phyloP scores from a whole-genome alignment of 2,888 invertebrate species.

The Chironomus riparius region DNA sequence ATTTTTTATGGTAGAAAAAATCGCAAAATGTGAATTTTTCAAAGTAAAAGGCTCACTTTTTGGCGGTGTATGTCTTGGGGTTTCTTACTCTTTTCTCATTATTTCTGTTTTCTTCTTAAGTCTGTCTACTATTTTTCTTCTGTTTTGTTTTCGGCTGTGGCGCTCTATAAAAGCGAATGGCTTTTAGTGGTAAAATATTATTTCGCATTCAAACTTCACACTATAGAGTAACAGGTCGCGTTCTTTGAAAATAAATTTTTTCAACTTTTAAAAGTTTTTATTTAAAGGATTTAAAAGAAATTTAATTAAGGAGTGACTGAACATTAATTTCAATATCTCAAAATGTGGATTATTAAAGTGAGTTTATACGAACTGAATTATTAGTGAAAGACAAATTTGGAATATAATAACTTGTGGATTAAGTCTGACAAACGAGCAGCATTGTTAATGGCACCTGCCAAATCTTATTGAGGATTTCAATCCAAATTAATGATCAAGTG shows the following conservation, averaged over 20 bases:
- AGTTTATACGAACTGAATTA: background rate
- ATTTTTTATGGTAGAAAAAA: background rate
- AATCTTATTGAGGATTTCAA: too few species aligned
- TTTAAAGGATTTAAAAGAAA: too few species aligned
- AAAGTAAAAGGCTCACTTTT: slow-evolving; percentile 15
- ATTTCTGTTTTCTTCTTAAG: background rate
- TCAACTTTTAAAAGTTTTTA: too few species aligned
- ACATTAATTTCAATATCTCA: background rate
- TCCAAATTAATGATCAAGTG: too few species aligned
- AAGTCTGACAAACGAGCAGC: too few species aligned
- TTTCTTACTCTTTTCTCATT: background rate
- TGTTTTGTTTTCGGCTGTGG: slow-evolving; percentile 13
- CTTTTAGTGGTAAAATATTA: slow-evolving; percentile 18
- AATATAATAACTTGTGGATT: background rate
- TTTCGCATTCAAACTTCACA: slow-evolving; percentile 8
- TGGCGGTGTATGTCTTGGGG: background rate
- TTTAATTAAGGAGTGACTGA: too few species aligned
- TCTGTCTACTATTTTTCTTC: background rate
- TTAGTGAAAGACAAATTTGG: background rate
- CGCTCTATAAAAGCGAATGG: slow-evolving; percentile 21
- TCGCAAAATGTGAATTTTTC: background rate
- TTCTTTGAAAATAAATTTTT: background rate
- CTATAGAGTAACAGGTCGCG: background rate
- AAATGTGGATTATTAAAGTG: slow-evolving; percentile 13
- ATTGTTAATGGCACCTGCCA: too few species aligned